These are phyloP conservation scores for Himantopus leucocephalus DNA, from an alignment of 2,113 vertebrate genomes.

Conservation along the genomic window DNA sequence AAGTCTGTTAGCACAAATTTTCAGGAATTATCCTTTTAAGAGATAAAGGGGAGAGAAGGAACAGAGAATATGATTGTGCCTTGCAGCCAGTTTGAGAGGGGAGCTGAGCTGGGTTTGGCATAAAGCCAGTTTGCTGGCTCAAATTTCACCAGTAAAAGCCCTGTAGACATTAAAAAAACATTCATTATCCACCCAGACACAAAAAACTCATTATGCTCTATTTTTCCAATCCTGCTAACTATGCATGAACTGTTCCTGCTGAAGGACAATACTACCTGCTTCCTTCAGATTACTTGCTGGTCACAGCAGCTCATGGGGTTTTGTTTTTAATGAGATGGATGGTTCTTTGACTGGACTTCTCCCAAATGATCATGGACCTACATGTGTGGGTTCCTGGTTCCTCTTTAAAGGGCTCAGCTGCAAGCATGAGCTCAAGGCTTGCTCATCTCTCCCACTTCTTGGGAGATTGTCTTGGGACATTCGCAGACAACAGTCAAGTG, in stretches of 20 bases:
- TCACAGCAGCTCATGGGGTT: not conserved
- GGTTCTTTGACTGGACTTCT: not conserved
- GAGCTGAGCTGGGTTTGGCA: not conserved
- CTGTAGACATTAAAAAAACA: constrained; percentile 56
- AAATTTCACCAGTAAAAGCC: constrained; percentile 59
- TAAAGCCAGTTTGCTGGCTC: constrained; percentile 22
- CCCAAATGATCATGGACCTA: not conserved
- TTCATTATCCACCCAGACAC: constrained; percentile 55
- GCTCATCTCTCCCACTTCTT: not conserved
- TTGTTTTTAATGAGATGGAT: not conserved
- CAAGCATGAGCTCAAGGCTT: not conserved
- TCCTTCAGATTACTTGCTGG: not conserved
- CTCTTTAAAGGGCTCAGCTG: not conserved
- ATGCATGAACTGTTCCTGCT: not conserved
- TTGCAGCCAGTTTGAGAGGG: constrained; percentile 24
- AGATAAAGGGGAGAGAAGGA: constrained; percentile 49
- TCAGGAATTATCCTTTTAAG: constrained; percentile 57
- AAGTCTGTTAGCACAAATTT: constrained; percentile 2
- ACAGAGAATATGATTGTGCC: constrained; percentile 54
- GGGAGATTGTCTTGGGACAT: not conserved
- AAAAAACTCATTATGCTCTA: constrained; percentile 51
- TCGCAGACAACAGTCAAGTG: not conserved
- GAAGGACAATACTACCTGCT: constrained; percentile 32
- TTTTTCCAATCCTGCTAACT: constrained; percentile 46
- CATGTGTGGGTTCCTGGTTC: not conserved